Evolutionary conservation across 1,140 invertebrate genomes (phyloP), one percentile per base, ranked within the genome.

Genomic region (Rhagoletis zephyria): DNA sequence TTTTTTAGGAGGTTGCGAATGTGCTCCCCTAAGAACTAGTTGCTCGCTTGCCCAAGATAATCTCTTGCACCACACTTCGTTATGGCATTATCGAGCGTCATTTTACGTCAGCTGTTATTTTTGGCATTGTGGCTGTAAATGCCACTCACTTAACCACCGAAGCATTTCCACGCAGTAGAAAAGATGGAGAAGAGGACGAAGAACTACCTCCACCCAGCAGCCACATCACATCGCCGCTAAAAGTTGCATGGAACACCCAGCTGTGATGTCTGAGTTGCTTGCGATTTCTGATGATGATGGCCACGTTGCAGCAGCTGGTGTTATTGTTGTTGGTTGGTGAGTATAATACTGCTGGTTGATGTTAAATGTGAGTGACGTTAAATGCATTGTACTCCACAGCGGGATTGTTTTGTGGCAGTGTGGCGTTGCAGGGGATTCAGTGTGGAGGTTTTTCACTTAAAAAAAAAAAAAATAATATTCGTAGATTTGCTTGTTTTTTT

Each of bases 131-230:
- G 74, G 45, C 74, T 81, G 74, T n/a, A 81, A 81, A 81, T 56
- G 74, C 74, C 74, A 81, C 74, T 81, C 42, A 81, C 74, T 59
- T 42, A 81, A 81, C 42, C 48, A 81, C 74, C 48, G 48, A 81
- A 30, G 74, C 74, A 81, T 81, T 81, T 19, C 74, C 74, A 9
- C 74, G 30, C n/a, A 2, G 16, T 19, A 40, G n/a, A 67, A 7
- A 4, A 67, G 30, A 67, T 4, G 6, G 48, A 42, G 56, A n/a
- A 7, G 70, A 48, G 70, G 74, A 19, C 10, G 19, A 56, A 56
- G 45, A 56, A 16, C 74, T 81, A 56, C 74, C 19, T 16, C 48
- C 74, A n/a, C 45, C 67, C 67, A 45, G 51, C 67, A 74, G 67
- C 67, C 67, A 74, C 40, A 45, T 74, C 30, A 48, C 45, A 48